Evolutionary conservation across 2,888 invertebrate species (phyloP).

Genomic region (Drosophila tripunctata): DNA sequence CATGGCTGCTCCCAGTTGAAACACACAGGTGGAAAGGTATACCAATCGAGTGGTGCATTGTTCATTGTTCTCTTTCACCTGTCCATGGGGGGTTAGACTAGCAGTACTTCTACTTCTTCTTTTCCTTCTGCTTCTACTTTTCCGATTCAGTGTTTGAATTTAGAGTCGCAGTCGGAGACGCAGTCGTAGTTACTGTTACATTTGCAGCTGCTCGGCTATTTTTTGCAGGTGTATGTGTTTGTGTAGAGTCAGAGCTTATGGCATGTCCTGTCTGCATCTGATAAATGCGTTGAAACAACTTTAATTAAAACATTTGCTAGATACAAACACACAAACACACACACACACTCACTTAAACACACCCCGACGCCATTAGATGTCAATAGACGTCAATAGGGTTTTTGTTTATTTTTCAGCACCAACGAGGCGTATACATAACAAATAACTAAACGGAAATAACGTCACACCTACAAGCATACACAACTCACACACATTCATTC

Average conservation of each 20-base stretch:
- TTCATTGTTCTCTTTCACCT: conserved; percentile 15
- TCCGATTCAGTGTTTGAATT: not conserved
- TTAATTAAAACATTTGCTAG: conserved; percentile 74
- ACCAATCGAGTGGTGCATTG: not conserved
- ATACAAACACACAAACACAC: conserved; percentile 33
- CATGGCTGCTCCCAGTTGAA: conserved; percentile 41
- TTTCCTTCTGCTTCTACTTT: not conserved
- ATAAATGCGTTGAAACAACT: conserved; percentile 75
- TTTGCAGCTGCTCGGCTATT: conserved; percentile 19
- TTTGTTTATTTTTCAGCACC: conserved; percentile 72
- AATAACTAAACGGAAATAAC: conserved; percentile 59
- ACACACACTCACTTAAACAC: not conserved
- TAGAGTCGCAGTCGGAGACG: conserved; percentile 5
- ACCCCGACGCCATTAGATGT: conserved; percentile 36
- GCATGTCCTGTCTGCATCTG: conserved; percentile 77
- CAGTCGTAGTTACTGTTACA: conserved; percentile 24
- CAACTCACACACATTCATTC: conserved; percentile 19
- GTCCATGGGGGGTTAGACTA: not conserved
- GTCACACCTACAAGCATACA: conserved; percentile 15
- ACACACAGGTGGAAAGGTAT: not conserved
- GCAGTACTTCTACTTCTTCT: not conserved
- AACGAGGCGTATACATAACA: conserved; percentile 77
- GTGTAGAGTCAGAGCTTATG: conserved; percentile 46
- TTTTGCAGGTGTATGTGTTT: conserved; percentile 51
- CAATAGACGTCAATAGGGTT: conserved; percentile 61